These are phyloP conservation scores for Bursaphelenchus okinawaensis DNA, from an alignment of 2,888 invertebrate species.

Conservation along the genomic window DNA sequence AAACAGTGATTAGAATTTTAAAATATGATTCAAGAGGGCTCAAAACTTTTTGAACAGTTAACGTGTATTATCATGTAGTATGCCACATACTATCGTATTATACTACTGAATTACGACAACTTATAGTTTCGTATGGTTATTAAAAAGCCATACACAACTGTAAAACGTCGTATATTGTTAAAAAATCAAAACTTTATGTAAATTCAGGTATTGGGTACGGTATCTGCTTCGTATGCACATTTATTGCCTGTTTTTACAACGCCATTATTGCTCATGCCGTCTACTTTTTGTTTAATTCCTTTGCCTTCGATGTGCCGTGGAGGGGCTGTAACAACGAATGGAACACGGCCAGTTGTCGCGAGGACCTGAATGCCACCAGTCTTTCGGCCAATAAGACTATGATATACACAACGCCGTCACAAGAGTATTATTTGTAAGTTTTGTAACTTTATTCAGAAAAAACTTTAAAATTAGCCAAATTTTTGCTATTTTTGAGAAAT, in stretches of 20 bases:
- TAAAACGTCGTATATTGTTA: no score
- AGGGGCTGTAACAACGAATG: conserved; percentile 77
- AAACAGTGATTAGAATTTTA: no score
- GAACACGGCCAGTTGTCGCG: conserved; percentile 73
- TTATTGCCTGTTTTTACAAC: conserved; percentile 91
- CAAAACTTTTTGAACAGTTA: no score
- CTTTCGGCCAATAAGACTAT: conserved; percentile 14
- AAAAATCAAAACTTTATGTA: no score
- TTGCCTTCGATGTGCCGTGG: conserved; percentile 69
- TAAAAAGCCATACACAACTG: no score
- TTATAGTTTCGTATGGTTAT: no score
- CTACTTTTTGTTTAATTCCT: conserved; percentile 77
- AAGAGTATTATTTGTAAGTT: conserved; percentile 78
- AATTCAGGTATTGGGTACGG: conserved; percentile 79
- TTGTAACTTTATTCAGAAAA: no score
- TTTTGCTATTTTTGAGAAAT: no score
- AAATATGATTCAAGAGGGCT: no score
- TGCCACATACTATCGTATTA: no score
- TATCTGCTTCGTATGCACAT: conserved; percentile 88
- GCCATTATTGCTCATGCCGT: conserved; percentile 93
- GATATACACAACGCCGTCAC: conserved; percentile 65
- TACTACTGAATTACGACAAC: no score
- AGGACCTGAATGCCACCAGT: conserved; percentile 52
- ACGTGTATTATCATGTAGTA: no score
- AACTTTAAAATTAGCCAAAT: conserved; percentile 64